Evolutionary conservation across 2,113 vertebrate genomes (phyloP).

Genomic region (Tichodroma muraria): DNA sequence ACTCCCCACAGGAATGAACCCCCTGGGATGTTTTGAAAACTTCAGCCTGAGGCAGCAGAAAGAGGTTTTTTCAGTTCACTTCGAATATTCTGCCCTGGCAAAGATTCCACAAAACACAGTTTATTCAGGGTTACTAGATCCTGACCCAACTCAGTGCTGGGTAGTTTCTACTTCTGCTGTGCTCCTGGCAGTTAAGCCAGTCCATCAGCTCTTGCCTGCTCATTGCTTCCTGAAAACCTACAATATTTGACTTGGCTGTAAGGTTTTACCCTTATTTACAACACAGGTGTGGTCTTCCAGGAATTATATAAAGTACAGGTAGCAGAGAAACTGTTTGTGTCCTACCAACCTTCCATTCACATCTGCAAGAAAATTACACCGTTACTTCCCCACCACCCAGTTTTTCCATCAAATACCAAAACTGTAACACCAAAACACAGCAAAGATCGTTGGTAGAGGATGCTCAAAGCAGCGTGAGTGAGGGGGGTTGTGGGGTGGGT

Average conservation of each 20-base stretch:
- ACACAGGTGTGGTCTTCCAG: neutral
- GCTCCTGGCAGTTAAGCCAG: neutral
- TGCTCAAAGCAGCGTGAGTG: fast-evolving
- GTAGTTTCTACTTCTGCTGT: neutral
- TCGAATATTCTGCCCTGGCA: neutral
- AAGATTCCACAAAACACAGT: neutral
- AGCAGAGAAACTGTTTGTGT: neutral
- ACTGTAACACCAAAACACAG: fast-evolving
- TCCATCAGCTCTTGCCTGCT: neutral
- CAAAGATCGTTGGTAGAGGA: neutral
- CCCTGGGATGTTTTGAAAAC: neutral
- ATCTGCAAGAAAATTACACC: neutral
- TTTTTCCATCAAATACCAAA: neutral
- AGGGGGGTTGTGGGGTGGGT: neutral
- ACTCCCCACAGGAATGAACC: neutral
- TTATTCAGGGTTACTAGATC: neutral
- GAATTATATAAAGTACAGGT: neutral
- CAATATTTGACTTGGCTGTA: fast-evolving
- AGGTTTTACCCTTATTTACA: neutral
- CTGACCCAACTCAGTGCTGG: neutral
- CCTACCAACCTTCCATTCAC: neutral
- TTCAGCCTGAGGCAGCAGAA: neutral
- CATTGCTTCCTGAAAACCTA: neutral
- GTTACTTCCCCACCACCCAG: neutral
- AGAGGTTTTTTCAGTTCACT: neutral